Evolutionary conservation across 2,797 vertebrate species (phyloP).

Genomic region (Scolopax rusticola): DNA sequence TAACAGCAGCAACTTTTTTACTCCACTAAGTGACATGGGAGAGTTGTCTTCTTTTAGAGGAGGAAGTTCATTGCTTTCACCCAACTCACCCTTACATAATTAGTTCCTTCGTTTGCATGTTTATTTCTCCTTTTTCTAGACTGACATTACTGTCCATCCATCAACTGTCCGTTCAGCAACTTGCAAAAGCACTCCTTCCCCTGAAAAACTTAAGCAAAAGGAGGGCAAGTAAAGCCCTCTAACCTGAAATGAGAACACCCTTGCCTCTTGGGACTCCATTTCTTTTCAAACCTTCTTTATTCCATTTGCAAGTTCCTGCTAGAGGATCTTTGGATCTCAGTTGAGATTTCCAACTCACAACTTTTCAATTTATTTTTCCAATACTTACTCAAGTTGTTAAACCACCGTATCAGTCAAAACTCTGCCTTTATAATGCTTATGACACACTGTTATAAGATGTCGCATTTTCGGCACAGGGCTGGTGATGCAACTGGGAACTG

Average conservation of each 20-base stretch:
- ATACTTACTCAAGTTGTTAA: slow-evolving; percentile 28
- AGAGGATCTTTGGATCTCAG: slow-evolving; percentile 12
- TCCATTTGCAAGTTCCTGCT: slow-evolving; percentile 21
- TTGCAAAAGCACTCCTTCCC: not conserved
- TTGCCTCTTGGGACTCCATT: not conserved
- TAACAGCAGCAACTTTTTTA: not conserved
- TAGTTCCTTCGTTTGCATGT: not conserved
- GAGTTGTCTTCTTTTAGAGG: not conserved
- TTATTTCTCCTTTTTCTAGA: not conserved
- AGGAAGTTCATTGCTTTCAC: not conserved
- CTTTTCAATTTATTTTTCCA: slow-evolving; percentile 43
- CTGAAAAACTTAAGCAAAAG: not conserved
- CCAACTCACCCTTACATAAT: not conserved
- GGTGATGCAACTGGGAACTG: slow-evolving; percentile 4
- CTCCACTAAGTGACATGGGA: not conserved
- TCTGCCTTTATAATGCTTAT: not conserved
- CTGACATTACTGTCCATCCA: not conserved
- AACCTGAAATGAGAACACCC: not conserved
- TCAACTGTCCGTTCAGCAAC: not conserved
- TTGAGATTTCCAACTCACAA: slow-evolving; percentile 29
- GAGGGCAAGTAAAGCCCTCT: not conserved
- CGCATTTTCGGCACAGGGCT: not conserved
- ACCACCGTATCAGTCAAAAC: slow-evolving; percentile 50
- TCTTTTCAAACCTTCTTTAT: slow-evolving; percentile 6
- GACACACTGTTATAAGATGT: not conserved